Base-by-base conservation (phyloP, 2,797 vertebrate genomes). In the Aselliscus stoliczkanus region DNA sequence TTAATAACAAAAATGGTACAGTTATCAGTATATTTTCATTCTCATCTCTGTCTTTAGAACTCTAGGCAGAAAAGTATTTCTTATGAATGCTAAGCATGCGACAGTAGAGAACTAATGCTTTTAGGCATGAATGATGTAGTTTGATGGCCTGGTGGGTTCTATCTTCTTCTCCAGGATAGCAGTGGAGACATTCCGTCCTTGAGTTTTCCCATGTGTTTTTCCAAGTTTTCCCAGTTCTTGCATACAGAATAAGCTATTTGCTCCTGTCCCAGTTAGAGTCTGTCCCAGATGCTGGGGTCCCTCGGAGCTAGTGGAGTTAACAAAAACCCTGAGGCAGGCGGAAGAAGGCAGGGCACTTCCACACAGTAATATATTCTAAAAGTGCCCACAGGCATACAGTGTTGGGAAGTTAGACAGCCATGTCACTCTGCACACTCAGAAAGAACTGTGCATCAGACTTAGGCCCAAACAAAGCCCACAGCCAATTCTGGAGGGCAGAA, bases 1-100 rank as follows among this genome's bases (percentile, higher is more conserved):
- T 89, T 92, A 87, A 23, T 95, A 91, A 85, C 72, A 95, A 96
- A 95, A 88, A 90, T n/a, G 15, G 31, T 12, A 54, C 39, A 37
- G 56, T 92, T 52, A 47, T 52, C 52, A 7, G 14, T 20, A 9
- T 76, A 29, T 90, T 95, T 84, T 62, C 54, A 60, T 79, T 64
- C 69, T 56, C 44, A 72, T 50, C 47, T 84, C 69, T 86, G 42
- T 60, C n/a, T 90, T 70, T 73, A 70, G 69, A 82, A 82, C 20
- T 34, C 20, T 72, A 27, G 69, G 31, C 39, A 83, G 50, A 50
- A 75, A 67, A 54, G 21, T 20, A 83, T 18, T 34, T 54, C 34
- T 83, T 76, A 15, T 25, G 54, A 75, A 42, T 7, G 4, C 25
- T 29, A 44, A 90, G 72, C 21, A 50, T 12, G 56, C 1, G 25